Percentiles rank a stretch among this genome's conserved stretches.
phyloP scores from a whole-genome alignment of 2,113 vertebrate genomes.

The Aplodontia rufa region DNA sequence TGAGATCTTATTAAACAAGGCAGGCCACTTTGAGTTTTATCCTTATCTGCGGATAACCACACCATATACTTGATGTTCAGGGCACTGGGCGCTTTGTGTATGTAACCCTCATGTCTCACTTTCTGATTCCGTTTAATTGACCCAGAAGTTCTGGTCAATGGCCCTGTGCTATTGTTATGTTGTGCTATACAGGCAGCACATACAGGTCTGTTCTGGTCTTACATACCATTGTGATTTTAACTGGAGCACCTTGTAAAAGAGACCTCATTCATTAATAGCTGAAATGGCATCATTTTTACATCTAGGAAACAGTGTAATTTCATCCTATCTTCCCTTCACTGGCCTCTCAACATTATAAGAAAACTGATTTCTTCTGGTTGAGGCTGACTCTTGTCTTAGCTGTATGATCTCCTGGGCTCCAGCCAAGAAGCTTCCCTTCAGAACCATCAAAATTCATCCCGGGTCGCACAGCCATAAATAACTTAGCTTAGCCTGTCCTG shows the following conservation, averaged over 20 bases:
- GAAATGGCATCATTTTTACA: neutral
- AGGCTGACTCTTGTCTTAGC: neutral
- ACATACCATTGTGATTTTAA: neutral
- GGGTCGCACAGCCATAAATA: neutral
- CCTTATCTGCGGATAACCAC: neutral
- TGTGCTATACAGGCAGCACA: neutral
- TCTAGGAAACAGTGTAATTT: neutral
- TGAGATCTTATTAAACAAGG: neutral
- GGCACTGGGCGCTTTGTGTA: neutral
- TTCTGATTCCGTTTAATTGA: neutral
- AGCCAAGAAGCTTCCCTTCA: neutral
- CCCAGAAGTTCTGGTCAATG: neutral
- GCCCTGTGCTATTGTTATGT: fast-evolving
- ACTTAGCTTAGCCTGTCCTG: neutral
- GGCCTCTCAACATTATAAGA: neutral
- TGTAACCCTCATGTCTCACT: neutral
- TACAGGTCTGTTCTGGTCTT: neutral
- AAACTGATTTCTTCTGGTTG: neutral
- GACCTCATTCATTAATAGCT: neutral
- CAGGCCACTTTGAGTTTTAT: neutral
- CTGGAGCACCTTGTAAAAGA: neutral
- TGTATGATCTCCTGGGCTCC: neutral
- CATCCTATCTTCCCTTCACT: neutral
- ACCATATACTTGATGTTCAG: neutral
- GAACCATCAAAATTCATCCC: neutral